Evolutionary conservation across 1,140 invertebrate genomes (phyloP), one percentile per base, ranked within the genome.

Genomic region (Temnothorax curvispinosus): DNA sequence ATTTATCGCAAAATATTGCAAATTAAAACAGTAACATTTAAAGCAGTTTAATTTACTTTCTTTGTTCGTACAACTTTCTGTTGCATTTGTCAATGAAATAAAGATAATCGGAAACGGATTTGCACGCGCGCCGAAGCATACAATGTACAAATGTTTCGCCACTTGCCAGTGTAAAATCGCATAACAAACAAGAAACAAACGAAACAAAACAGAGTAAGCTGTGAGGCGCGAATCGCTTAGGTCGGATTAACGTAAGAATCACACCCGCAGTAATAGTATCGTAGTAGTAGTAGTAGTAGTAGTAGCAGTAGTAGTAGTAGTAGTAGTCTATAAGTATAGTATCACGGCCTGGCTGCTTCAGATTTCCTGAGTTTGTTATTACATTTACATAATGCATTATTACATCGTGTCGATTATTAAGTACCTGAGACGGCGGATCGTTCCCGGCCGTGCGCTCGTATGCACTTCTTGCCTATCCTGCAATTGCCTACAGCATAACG

Each of bases 331-430:
- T 94, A 93, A 93, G 92, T 94, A 94, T 91, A 92, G 89, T 93
- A 95, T 95, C 94, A 95, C 95, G 94, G 95, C 95, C 94, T 95
- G 95, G 91, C 93, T 95, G 94, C 94, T 95, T 95, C 90, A 94
- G 93, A 93, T 95, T 95, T 94, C 94, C 94, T 95, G 95, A 95
- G 94, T 95, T 94, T 94, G 92, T 95, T 94, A 92, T 92, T 94
- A 93, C 91, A 93, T 94, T 94, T 93, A 93, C 89, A 91, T 91
- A 93, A 93, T 92, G 92, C 87, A 89, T 93, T 86, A 90, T 88
- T 88, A 89, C 82, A 91, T 91, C 91, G 91, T 92, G 92, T 78
- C 69, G 56, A 65, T 89, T 87, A 85, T 88, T 86, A 92, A 91
- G 87, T 92, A 92, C 90, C 93, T 93, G 93, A 93, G 93, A 91